Evolutionary conservation across 2,797 vertebrate genomes (phyloP).

Genomic region (Enteromius thamalakanensis): DNA sequence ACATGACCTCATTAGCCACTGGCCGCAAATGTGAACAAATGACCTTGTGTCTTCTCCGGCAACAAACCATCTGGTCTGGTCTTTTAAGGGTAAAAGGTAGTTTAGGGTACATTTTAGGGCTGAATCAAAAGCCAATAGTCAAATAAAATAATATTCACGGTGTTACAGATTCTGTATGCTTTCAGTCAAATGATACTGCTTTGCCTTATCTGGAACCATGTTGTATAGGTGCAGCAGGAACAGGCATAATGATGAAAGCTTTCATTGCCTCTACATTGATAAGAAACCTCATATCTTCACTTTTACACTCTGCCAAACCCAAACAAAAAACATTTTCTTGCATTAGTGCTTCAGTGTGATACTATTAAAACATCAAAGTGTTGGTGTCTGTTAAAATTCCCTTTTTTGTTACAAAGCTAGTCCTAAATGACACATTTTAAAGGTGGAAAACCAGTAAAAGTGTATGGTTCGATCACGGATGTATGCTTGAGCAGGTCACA

Average conservation of each 20-base stretch:
- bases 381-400: not conserved
- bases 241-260: not conserved
- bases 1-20: constrained; percentile 22
- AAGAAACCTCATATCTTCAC: not conserved
- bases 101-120: not conserved
- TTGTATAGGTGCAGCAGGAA: not conserved
- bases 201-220: not conserved
- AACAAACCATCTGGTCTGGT: constrained; percentile 22
- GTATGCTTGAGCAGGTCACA: not conserved
- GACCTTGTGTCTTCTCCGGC: not conserved
- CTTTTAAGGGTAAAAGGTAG: not conserved
- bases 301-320: not conserved
- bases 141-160: not conserved
- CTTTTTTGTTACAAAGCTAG: not conserved
- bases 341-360: constrained; percentile 9
- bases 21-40: not conserved
- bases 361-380: constrained; percentile 1
- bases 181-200: not conserved
- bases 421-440: not conserved
- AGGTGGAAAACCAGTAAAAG: not conserved
- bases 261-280: not conserved
- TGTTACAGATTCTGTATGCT: not conserved
- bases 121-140: not conserved
- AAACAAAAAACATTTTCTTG: constrained; percentile 14
- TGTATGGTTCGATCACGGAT: not conserved